Evolutionary conservation across 2,113 vertebrate genomes (phyloP).

Genomic region (Anser brachyrhynchus): DNA sequence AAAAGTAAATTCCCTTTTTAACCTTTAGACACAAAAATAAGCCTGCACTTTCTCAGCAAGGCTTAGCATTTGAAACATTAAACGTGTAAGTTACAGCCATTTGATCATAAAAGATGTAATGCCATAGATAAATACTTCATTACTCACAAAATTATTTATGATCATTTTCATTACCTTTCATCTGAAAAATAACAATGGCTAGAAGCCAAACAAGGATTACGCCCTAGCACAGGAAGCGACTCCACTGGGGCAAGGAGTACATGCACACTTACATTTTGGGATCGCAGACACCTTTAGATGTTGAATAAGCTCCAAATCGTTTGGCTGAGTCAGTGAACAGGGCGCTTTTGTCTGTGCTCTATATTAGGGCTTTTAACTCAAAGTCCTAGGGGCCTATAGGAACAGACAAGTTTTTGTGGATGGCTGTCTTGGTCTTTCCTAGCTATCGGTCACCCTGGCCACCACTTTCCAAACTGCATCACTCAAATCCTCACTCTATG

Average conservation of each 20-base stretch:
- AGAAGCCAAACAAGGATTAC: background rate
- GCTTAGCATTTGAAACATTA: background rate
- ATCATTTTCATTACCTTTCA: background rate
- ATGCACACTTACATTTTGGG: rapidly evolving
- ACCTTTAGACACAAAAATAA: background rate
- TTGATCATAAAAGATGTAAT: background rate
- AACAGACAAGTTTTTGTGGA: background rate
- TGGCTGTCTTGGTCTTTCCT: background rate
- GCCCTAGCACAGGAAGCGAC: rapidly evolving
- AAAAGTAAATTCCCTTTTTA: background rate
- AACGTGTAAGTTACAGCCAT: background rate
- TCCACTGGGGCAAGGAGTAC: background rate
- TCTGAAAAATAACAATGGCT: background rate
- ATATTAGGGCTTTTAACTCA: background rate
- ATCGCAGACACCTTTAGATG: background rate
- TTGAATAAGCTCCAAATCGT: background rate
- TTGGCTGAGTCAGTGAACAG: background rate
- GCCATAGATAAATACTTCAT: background rate
- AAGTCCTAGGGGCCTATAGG: background rate
- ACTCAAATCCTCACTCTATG: background rate
- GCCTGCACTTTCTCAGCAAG: background rate
- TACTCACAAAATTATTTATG: background rate
- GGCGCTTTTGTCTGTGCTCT: background rate
- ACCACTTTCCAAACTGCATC: background rate
- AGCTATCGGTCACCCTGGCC: background rate